Conservation (phyloP, 2,888 invertebrate species). For the Heliconius aoede region DNA sequence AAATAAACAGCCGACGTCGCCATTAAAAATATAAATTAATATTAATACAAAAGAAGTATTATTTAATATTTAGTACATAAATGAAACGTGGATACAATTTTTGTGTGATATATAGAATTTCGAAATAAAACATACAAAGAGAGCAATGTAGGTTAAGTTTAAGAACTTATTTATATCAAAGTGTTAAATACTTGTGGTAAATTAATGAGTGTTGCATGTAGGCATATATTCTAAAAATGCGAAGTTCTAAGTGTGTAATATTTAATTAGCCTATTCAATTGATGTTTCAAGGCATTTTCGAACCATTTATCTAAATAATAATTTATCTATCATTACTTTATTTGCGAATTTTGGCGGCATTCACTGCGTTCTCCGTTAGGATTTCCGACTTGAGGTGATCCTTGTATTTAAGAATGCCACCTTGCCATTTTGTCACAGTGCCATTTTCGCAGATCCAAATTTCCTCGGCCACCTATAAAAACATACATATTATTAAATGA, state of each 20-base stretch:
- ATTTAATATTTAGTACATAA: too few relatives aligned
- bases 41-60: slow-evolving; percentile 16
- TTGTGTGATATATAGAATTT: not conserved
- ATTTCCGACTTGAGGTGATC: slow-evolving; percentile 95
- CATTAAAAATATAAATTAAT: slow-evolving; percentile 2
- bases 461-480: slow-evolving; percentile 96
- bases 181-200: slow-evolving; percentile 43
- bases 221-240: slow-evolving; percentile 24
- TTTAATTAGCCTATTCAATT: slow-evolving; percentile 23
- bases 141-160: slow-evolving; percentile 26
- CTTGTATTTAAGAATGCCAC: slow-evolving; percentile 98
- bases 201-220: slow-evolving; percentile 29
- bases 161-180: slow-evolving; percentile 22
- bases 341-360: slow-evolving; percentile 76
- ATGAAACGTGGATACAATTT: not conserved
- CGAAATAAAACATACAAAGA: slow-evolving; percentile 10
- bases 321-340: slow-evolving; percentile 53
- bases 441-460: slow-evolving; percentile 99
- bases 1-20: not conserved
- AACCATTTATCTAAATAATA: slow-evolving; percentile 27
- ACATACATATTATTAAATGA: not conserved
- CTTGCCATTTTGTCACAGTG: slow-evolving; percentile 97
- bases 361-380: slow-evolving; percentile 87
- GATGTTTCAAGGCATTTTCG: slow-evolving; percentile 30
- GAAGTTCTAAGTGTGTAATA: slow-evolving; percentile 29